phyloP scores from a whole-genome alignment of 2,888 invertebrate species.

The Xestia c-nigrum region DNA sequence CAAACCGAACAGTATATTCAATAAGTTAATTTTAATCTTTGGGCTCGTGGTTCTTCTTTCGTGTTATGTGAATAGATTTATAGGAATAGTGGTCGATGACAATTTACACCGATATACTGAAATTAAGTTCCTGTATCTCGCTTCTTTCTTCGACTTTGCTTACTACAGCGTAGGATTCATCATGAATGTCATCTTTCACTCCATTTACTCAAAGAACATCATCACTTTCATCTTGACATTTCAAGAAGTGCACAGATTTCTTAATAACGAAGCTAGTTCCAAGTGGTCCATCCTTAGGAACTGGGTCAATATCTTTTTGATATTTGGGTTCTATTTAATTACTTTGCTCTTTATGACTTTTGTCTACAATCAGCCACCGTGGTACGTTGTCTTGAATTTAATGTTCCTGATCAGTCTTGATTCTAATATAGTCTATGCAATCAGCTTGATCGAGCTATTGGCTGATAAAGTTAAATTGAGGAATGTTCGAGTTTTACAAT shows the following conservation, averaged over 20 bases:
- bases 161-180: constrained; percentile 28
- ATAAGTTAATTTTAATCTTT: constrained; percentile 34
- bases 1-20: constrained; percentile 35
- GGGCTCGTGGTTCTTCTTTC: neutral
- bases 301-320: constrained; percentile 14
- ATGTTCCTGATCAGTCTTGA: constrained; percentile 20
- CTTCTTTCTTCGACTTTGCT: constrained; percentile 23
- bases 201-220: constrained; percentile 1
- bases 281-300: constrained; percentile 23
- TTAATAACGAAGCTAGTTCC: constrained; percentile 2
- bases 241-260: constrained; percentile 24
- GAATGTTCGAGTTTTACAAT: constrained; percentile 4
- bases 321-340: constrained; percentile 17
- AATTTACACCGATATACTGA: constrained; percentile 7
- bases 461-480: constrained; percentile 23
- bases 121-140: constrained; percentile 20
- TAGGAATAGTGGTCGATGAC: constrained; percentile 13
- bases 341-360: neutral
- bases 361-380: neutral
- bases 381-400: constrained; percentile 25
- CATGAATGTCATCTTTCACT: constrained; percentile 16
- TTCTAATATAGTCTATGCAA: constrained; percentile 18
- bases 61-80: neutral
- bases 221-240: constrained; percentile 11
- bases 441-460: constrained; percentile 17